Evolutionary conservation across 2,113 vertebrate species (phyloP).

Genomic region (Pachycephala philippinensis): DNA sequence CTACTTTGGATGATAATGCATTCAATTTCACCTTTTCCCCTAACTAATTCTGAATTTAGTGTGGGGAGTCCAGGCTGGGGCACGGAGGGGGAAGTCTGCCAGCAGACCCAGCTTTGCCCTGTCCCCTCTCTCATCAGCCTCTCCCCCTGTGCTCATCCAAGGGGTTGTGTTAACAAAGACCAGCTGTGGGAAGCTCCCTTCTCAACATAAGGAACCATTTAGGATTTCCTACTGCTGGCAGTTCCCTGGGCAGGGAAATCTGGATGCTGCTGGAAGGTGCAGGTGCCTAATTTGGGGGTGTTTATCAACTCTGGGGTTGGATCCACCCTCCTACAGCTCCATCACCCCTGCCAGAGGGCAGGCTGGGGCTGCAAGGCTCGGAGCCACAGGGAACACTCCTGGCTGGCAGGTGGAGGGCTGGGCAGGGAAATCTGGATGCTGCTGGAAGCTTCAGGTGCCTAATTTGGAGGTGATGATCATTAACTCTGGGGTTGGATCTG

Average conservation of each 20-base stretch:
- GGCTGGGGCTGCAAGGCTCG: background rate
- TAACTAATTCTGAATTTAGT: background rate
- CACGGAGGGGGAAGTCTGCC: accelerated
- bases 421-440: background rate
- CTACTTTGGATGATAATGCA: background rate
- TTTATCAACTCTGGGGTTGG: background rate
- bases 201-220: accelerated
- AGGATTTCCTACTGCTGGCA: background rate
- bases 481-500: background rate
- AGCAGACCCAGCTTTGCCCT: background rate
- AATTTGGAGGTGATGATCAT: background rate
- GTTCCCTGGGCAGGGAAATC: background rate
- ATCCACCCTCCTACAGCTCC: background rate
- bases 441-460: background rate
- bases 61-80: background rate
- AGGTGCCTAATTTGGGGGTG: background rate
- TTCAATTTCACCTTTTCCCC: background rate
- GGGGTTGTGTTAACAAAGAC: background rate
- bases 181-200: background rate
- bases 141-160: background rate
- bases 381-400: background rate
- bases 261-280: background rate
- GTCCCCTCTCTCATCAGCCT: background rate
- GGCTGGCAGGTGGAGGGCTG: background rate
- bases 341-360: background rate